phyloP scores from a whole-genome alignment of 2,113 vertebrate genomes.

The Pholis gunnellus region DNA sequence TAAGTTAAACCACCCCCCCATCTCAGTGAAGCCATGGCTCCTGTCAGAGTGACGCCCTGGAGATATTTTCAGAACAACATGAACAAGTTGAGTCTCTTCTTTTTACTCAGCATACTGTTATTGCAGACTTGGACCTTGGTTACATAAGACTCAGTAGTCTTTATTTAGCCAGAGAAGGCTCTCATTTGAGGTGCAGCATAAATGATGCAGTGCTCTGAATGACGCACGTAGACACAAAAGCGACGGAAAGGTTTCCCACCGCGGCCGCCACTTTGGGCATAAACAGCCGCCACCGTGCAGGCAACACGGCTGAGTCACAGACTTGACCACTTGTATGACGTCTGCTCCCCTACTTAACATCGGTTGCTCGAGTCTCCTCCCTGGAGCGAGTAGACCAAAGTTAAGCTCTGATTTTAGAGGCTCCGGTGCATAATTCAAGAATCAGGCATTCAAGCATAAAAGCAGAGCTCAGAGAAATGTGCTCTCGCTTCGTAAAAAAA shows the following conservation, averaged over 20 bases:
- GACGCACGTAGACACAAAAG: conserved; percentile 80
- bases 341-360: conserved; percentile 31
- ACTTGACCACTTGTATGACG: conserved; percentile 35
- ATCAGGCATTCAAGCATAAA: conserved; percentile 33
- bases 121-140: conserved; percentile 63
- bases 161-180: conserved; percentile 77
- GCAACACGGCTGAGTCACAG: conserved; percentile 69
- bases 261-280: conserved; percentile 54
- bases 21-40: conserved; percentile 4
- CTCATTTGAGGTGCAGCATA: conserved; percentile 81
- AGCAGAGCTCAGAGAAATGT: conserved; percentile 22
- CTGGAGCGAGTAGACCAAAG: conserved; percentile 2
- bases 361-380: conserved; percentile 5
- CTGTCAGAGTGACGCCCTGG: conserved; percentile 39
- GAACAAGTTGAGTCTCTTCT: conserved; percentile 59
- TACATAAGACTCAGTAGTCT: conserved; percentile 70
- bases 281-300: conserved; percentile 60
- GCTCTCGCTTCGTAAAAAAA: background rate
- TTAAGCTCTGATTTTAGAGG: conserved; percentile 33
- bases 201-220: conserved; percentile 75
- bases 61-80: conserved; percentile 53
- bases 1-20: conserved; percentile 10
- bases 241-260: conserved; percentile 67
- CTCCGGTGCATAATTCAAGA: conserved; percentile 44
- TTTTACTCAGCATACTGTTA: conserved; percentile 43